These are phyloP conservation scores for Syrrhaptes paradoxus DNA, from an alignment of 2,113 vertebrate species.

Conservation along the genomic window DNA sequence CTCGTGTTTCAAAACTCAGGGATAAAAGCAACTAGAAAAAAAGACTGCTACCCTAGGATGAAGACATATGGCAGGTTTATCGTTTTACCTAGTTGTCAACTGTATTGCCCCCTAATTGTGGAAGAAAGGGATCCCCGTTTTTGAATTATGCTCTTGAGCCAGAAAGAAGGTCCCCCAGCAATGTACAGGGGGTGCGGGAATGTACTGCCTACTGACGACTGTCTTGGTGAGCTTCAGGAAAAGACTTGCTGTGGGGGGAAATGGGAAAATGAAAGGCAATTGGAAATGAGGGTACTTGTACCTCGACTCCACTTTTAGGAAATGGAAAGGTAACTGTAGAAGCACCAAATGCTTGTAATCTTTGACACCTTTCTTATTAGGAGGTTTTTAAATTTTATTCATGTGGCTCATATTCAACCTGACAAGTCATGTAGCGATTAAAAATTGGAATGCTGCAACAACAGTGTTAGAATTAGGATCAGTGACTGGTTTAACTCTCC, in stretches of 20 bases:
- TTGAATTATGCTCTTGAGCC: not conserved
- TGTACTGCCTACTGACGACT: not conserved
- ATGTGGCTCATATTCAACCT: constrained; percentile 87
- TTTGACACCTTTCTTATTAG: constrained; percentile 82
- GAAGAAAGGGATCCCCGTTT: not conserved
- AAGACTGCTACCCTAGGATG: not conserved
- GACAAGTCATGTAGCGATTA: constrained; percentile 96
- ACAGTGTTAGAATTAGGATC: constrained; percentile 95
- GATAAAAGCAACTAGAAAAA: not conserved
- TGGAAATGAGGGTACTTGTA: not conserved
- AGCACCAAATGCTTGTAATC: constrained; percentile 50
- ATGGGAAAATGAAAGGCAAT: not conserved
- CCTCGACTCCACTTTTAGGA: constrained; percentile 6
- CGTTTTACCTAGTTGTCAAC: not conserved
- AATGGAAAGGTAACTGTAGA: constrained; percentile 13
- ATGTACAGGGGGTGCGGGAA: not conserved
- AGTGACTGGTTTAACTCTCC: constrained; percentile 91
- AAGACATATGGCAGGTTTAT: not conserved
- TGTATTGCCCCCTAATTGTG: not conserved
- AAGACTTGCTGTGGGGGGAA: not conserved
- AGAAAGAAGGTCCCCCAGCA: not conserved
- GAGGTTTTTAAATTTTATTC: constrained; percentile 84
- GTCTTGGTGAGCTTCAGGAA: not conserved
- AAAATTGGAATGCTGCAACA: constrained; percentile 97
- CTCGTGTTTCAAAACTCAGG: not conserved